Conservation (phyloP, 2,797 vertebrate species). For the Oreonectes daqikongensis region DNA sequence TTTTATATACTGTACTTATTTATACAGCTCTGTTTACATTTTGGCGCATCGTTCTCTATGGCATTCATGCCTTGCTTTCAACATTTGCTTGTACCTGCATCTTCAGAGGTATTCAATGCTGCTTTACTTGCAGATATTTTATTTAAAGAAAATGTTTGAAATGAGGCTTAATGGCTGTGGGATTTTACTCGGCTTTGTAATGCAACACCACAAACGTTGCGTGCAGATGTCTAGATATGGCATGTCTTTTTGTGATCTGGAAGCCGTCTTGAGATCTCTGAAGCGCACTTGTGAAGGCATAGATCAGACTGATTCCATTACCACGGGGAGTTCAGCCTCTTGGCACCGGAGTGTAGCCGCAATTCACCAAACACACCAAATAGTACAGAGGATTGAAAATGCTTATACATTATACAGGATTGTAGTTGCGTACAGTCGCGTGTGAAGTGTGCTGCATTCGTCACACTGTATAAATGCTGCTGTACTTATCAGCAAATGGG, state of each 20-base stretch:
- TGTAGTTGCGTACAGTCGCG: neutral
- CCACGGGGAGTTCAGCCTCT: conserved; percentile 35
- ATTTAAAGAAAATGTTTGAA: too few species aligned
- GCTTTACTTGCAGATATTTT: too few species aligned
- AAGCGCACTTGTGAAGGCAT: conserved; percentile 26
- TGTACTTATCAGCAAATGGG: neutral
- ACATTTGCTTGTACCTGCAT: conserved; percentile 25
- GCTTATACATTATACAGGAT: neutral
- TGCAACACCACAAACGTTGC: neutral
- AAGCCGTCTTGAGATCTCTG: conserved; percentile 18
- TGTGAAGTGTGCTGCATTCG: neutral
- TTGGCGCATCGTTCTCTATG: conserved; percentile 1
- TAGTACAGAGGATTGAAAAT: neutral
- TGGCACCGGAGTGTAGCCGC: neutral
- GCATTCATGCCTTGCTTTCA: conserved; percentile 1
- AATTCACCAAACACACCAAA: conserved; percentile 7
- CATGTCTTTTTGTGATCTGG: neutral
- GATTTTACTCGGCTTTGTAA: neutral
- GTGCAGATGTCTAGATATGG: neutral
- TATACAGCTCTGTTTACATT: conserved; percentile 21
- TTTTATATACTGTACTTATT: neutral
- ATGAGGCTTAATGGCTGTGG: too few species aligned
- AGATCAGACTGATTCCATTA: conserved; percentile 22
- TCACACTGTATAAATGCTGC: neutral
- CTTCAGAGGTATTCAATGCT: neutral